Percentiles rank a stretch among this genome's conserved stretches.
Evolutionary conservation across 2,888 invertebrate species (phyloP).

Genomic region (Deilephila porcellus): DNA sequence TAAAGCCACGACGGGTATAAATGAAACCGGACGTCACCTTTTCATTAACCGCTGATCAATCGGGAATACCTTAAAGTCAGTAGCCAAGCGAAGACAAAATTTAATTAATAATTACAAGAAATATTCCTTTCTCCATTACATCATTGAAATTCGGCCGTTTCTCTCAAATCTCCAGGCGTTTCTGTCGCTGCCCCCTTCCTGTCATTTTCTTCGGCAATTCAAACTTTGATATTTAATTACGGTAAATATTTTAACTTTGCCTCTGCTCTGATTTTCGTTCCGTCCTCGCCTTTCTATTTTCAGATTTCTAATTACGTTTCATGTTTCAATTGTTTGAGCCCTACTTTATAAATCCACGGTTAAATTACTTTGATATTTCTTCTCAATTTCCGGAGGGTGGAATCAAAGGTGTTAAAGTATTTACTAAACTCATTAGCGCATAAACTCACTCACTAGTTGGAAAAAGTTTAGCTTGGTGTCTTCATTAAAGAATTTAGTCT

Average conservation of each 20-base stretch:
- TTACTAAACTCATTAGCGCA: too few species aligned
- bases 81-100: neutral
- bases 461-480: too few species aligned
- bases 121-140: constrained; percentile 19
- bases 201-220: constrained; percentile 19
- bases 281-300: constrained; percentile 8
- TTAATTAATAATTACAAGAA: constrained; percentile 16
- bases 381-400: neutral
- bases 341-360: constrained; percentile 5
- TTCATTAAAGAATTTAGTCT: too few species aligned
- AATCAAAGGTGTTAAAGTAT: too few species aligned
- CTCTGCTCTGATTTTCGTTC: constrained; percentile 5
- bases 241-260: constrained; percentile 24
- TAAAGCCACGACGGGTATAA: neutral
- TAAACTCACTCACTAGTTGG: too few species aligned
- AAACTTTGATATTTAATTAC: constrained; percentile 25
- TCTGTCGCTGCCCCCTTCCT: constrained; percentile 11
- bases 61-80: neutral
- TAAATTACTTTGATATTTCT: constrained; percentile 9
- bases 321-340: neutral
- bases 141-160: constrained; percentile 1
- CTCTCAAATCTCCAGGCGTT: neutral
- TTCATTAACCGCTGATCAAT: constrained; percentile 5
- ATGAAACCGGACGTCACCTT: constrained; percentile 1
- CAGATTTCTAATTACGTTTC: constrained; percentile 21